Conservation (phyloP, 2,113 vertebrate genomes). For the Oenanthe melanoleuca region DNA sequence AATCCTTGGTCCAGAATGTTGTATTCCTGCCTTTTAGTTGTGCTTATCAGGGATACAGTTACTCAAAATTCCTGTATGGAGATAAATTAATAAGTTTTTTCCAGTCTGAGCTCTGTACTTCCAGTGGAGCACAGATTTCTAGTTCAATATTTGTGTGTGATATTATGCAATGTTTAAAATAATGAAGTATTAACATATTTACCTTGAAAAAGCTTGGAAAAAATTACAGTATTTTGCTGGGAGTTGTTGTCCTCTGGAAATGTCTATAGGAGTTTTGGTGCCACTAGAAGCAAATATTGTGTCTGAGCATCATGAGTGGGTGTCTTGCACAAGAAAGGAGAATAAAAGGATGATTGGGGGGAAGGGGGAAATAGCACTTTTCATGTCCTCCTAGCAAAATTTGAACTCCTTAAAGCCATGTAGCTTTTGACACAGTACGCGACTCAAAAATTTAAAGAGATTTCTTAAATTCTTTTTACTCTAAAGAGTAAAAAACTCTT, state of each 20-base stretch:
- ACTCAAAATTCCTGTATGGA: background rate
- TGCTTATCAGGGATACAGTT: background rate
- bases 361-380: too few species aligned
- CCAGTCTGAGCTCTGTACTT: background rate
- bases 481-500: background rate
- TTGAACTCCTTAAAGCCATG: rapidly evolving
- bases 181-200: background rate
- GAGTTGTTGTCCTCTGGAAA: background rate
- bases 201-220: background rate
- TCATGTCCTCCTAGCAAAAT: background rate
- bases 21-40: background rate
- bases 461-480: too few species aligned
- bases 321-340: background rate
- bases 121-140: background rate
- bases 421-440: rapidly evolving
- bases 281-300: rapidly evolving
- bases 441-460: background rate
- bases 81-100: background rate
- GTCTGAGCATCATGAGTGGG: background rate
- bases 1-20: background rate
- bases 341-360: background rate
- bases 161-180: background rate
- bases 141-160: rapidly evolving
- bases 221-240: background rate
- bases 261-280: rapidly evolving